Base-by-base conservation (phyloP, 2,113 vertebrate genomes). In the Semnornis frantzii region DNA sequence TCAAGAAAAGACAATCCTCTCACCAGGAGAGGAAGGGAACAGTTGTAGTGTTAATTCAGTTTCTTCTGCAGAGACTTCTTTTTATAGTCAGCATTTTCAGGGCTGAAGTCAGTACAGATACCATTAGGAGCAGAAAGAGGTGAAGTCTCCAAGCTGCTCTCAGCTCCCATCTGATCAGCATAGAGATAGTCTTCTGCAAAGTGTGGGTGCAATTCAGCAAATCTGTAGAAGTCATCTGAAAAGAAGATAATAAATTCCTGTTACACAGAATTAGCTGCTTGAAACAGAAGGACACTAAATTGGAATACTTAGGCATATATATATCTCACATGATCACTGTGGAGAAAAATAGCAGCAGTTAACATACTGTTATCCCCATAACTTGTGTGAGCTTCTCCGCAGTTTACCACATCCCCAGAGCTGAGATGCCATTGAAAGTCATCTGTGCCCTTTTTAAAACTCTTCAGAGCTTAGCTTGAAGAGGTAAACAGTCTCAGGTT, bases 61-160 rank as follows among this genome's bases (percentile, higher is more conserved):
- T 99, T 99, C 96, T 98, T 95, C 76, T 93, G 95, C 50, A 91
- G 92, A 8, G 96, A 90, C 44, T 92, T 97, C 57, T 87, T 94
- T 92, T 95, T 95, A 3, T 95, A 94, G 37, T 88, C 97, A 62
- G 58, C 68, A 14, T 76, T 97, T 21, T 98, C 98, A 18, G 98
- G 99, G 93, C 98, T 99, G 97, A 99, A 99, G 97, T 99, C 99
- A 12, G 98, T 98, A 96, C 99, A 99, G 98, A 99, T 98, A 79
- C 99, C 99, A 58, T 99, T 99, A 79, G 98, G 96, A 96, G 98
- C 96, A 20, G 94, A 95, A 52, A 92, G 95, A 33, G 97, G 85
- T 18, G 93, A 94, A 48, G 87, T 95, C 89, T 97, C 94, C 34
- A 97, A 88, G 54, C 95, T 63, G n/a, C 88, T 94, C 65, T 97